These are phyloP conservation scores for Orbicella faveolata DNA, from an alignment of 64 coral and sea anemone species.

Conservation along the genomic window DNA sequence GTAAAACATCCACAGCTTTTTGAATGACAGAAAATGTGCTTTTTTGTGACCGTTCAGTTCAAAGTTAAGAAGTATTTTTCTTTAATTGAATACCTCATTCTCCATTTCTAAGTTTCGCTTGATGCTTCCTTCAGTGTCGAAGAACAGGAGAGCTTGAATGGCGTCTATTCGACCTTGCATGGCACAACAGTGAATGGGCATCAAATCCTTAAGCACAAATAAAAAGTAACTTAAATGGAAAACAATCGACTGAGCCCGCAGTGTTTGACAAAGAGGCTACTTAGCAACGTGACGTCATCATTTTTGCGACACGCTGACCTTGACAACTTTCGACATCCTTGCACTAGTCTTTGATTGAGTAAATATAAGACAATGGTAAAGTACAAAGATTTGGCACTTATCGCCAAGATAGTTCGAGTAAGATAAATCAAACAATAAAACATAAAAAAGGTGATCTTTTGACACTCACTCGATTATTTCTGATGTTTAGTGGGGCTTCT, in stretches of 20 bases:
- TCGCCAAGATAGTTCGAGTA: too few relatives aligned
- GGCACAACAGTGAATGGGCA: constrained; percentile 92
- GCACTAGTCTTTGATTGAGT: too few relatives aligned
- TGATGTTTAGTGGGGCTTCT: constrained; percentile 46
- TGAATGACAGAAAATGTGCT: too few relatives aligned
- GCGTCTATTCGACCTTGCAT: constrained; percentile 93
- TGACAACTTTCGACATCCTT: not conserved
- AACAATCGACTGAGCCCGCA: not conserved
- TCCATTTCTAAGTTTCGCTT: constrained; percentile 75
- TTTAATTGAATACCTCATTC: constrained; percentile 18
- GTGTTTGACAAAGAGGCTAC: not conserved
- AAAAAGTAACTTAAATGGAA: not conserved
- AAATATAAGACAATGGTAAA: too few relatives aligned
- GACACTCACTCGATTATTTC: constrained; percentile 49
- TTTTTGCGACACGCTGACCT: not conserved
- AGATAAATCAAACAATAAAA: not conserved
- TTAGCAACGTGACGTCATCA: not conserved
- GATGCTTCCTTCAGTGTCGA: constrained; percentile 74
- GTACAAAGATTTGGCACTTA: too few relatives aligned
- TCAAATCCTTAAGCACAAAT: constrained; percentile 59
- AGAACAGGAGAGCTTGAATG: constrained; percentile 81
- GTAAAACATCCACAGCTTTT: too few relatives aligned
- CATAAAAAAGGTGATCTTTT: not conserved
- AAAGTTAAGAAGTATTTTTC: not conserved
- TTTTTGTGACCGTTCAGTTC: too few relatives aligned